These are phyloP conservation scores for Chrysochloris asiatica DNA, from an alignment of 2,113 vertebrate species.

Conservation along the genomic window DNA sequence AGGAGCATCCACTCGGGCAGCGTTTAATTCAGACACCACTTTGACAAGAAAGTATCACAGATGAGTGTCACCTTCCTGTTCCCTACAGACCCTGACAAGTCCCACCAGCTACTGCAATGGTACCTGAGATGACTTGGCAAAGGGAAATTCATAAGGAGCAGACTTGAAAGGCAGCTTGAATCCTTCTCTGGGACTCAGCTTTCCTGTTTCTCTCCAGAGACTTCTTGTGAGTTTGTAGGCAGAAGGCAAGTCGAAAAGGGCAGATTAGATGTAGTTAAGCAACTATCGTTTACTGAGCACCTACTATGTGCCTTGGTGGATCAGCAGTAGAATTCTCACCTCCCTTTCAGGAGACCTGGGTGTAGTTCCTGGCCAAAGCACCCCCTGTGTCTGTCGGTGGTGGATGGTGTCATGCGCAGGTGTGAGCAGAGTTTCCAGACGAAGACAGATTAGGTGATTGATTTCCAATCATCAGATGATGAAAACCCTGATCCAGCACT, in stretches of 20 bases:
- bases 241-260: background rate
- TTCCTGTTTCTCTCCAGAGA: background rate
- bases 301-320: background rate
- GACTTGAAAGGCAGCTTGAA: background rate
- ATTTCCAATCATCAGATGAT: background rate
- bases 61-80: background rate
- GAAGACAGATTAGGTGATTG: background rate
- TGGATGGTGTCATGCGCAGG: background rate
- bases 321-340: background rate
- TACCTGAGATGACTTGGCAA: background rate
- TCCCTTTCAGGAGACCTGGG: background rate
- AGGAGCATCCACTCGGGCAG: background rate
- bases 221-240: background rate
- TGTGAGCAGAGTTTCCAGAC: background rate
- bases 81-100: background rate
- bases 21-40: background rate
- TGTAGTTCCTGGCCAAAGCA: background rate
- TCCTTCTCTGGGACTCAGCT: background rate
- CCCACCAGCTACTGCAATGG: rapidly evolving
- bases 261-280: background rate
- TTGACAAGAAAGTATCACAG: background rate
- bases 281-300: background rate
- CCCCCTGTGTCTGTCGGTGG: background rate
- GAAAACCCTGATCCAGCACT: background rate
- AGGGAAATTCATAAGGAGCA: rapidly evolving